These are phyloP conservation scores for Prunella fulvescens DNA, from an alignment of 2,113 vertebrate genomes.

Conservation along the genomic window DNA sequence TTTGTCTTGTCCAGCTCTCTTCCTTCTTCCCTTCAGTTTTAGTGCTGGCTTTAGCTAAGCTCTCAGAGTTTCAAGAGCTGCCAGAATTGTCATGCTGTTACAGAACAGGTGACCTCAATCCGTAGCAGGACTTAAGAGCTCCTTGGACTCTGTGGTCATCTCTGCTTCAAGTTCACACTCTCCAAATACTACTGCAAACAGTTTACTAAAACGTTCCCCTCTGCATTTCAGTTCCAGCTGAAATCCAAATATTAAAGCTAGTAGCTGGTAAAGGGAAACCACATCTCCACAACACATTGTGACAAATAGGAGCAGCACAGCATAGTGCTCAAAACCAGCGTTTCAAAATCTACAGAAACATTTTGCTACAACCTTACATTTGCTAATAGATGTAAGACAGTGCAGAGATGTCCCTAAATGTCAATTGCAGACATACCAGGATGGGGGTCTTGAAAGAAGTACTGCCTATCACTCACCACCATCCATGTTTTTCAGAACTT, in stretches of 20 bases:
- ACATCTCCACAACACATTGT: not conserved
- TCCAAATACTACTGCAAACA: slow-evolving; percentile 14
- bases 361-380: not conserved
- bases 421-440: not conserved
- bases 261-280: not conserved
- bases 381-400: not conserved
- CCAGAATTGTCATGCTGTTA: slow-evolving; percentile 11
- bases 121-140: slow-evolving; percentile 9
- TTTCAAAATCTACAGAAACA: not conserved
- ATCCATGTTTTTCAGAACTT: not conserved
- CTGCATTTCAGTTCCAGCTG: not conserved
- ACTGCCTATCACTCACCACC: not conserved
- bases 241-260: not conserved
- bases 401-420: not conserved
- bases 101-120: slow-evolving; percentile 51
- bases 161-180: slow-evolving; percentile 58
- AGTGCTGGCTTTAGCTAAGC: slow-evolving; percentile 56
- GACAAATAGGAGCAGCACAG: not conserved
- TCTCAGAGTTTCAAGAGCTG: not conserved
- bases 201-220: slow-evolving; percentile 1
- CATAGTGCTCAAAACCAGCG: not conserved
- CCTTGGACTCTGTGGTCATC: slow-evolving; percentile 14
- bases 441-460: not conserved
- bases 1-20: not conserved
- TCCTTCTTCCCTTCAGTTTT: not conserved